phyloP scores from a whole-genome alignment of 2,888 invertebrate genomes.

The Quadriops clusia region DNA sequence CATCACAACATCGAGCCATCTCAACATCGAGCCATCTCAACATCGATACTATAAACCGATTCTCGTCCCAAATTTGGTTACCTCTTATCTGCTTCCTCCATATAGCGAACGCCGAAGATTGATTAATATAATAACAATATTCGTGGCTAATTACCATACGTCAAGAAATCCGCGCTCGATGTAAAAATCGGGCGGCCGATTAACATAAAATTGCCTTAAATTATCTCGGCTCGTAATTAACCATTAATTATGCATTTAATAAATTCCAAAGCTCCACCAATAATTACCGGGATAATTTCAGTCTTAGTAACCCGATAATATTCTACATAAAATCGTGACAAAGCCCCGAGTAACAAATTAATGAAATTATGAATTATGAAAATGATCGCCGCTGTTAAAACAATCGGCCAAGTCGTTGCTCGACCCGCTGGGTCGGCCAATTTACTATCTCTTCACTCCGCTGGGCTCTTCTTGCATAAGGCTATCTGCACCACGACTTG shows the following conservation, averaged over 20 bases:
- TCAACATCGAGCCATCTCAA: no score
- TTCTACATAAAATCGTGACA: conserved; percentile 41
- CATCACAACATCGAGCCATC: no score
- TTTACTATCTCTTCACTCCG: no score
- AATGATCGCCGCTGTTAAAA: conserved; percentile 36
- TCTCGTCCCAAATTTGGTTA: no score
- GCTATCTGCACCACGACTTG: no score
- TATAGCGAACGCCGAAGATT: no score
- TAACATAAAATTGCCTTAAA: conserved; percentile 19
- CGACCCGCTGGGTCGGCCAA: conserved; percentile 3
- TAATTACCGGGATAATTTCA: conserved; percentile 36
- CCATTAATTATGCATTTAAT: conserved; percentile 38
- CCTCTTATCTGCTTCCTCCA: no score
- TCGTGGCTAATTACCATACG: no score
- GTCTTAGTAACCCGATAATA: conserved; percentile 36
- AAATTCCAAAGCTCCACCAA: conserved; percentile 34
- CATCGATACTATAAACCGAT: no score
- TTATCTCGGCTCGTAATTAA: conserved; percentile 28
- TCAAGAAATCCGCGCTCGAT: no score
- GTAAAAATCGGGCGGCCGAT: conserved; percentile 11
- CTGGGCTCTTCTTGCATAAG: no score
- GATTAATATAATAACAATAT: no score
- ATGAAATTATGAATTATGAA: conserved; percentile 43
- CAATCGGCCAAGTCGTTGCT: conserved; percentile 23
- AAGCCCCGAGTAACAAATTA: conserved; percentile 41